Base-by-base conservation (phyloP, 2,113 vertebrate genomes). In the Stigmatopora argus region DNA sequence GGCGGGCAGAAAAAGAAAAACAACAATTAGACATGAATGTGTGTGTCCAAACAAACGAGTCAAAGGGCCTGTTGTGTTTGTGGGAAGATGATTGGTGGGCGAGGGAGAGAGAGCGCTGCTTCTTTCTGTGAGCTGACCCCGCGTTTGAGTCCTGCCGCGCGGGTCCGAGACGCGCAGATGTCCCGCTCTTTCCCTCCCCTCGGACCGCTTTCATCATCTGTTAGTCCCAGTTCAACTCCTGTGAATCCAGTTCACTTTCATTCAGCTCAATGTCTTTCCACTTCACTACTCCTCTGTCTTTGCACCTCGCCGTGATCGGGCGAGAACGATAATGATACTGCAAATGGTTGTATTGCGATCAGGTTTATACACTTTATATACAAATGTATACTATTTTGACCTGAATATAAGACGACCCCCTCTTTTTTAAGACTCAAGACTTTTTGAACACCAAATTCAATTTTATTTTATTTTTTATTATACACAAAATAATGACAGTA, bases 21-120 rank as follows among this genome's bases (percentile, higher is more conserved):
- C 91, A 93, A 92, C 92, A 94, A 95, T 94, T 92, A 94, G 92
- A 94, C 90, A 92, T 91, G 92, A 94, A 93, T 93, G 93, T 92
- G 91, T 94, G 92, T 94, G 93, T 94, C 92, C 93, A 94, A 93
- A 94, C 93, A 95, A 89, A 92, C 90, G 90, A 92, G 92, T 92
- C 90, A 94, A 95, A 95, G 93, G 90, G 89, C 83, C 87, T 83
- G 84, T 89, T 87, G 85, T 86, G 88, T 89, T 76, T 91, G 92
- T 89, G 85, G 88, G 87, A 83, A 84, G 87, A 80, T 68, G 75
- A 89, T 89, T 82, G 87, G 87, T 82, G 90, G 90, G 91, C 90
- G 88, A 31, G 51, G 51, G 53, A 85, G 71, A 68, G 64, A 88
- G 86, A 56, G 78, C 87, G 83, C 83, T 89, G 83, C 81, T 74